Conservation (phyloP, 2,797 vertebrate species). For the Champsocephalus esox region DNA sequence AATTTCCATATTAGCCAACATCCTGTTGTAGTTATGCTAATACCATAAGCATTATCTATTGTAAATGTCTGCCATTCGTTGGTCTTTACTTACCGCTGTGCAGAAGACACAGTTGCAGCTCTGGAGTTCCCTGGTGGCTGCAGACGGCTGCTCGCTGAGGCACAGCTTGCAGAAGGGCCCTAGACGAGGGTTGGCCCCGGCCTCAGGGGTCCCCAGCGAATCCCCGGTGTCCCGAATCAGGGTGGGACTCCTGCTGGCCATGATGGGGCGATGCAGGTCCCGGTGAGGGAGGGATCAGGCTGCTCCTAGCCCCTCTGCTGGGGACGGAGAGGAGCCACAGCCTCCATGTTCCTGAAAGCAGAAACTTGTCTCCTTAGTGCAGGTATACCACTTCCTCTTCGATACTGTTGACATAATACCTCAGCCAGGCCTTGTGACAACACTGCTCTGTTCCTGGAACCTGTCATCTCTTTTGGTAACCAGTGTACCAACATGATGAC, state of each 20-base stretch:
- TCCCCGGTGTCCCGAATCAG: constrained; percentile 17
- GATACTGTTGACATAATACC: not conserved
- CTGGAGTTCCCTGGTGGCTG: constrained; percentile 88
- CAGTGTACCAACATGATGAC: constrained; percentile 19
- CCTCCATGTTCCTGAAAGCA: constrained; percentile 80
- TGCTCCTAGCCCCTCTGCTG: constrained; percentile 74
- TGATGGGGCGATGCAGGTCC: constrained; percentile 32
- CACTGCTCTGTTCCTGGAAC: constrained; percentile 13
- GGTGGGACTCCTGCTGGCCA: constrained; percentile 68
- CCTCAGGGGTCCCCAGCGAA: constrained; percentile 8
- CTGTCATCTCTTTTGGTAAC: constrained; percentile 18
- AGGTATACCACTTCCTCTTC: constrained; percentile 1
- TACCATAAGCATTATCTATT: not conserved
- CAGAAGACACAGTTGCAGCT: constrained; percentile 93
- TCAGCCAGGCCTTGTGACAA: constrained; percentile 7
- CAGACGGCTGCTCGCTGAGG: constrained; percentile 87
- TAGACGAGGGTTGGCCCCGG: not conserved
- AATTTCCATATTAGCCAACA: not conserved
- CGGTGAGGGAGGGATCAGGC: constrained; percentile 34
- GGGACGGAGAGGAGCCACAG: constrained; percentile 50
- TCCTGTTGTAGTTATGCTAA: not conserved
- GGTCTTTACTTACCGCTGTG: constrained; percentile 83
- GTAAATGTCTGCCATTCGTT: not conserved
- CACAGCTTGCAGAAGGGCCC: constrained; percentile 91
- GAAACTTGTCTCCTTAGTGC: constrained; percentile 6